Evolutionary conservation across 2,797 vertebrate species (phyloP), one percentile per base, ranked within the genome.

Genomic region (Eulemur rubriventer): DNA sequence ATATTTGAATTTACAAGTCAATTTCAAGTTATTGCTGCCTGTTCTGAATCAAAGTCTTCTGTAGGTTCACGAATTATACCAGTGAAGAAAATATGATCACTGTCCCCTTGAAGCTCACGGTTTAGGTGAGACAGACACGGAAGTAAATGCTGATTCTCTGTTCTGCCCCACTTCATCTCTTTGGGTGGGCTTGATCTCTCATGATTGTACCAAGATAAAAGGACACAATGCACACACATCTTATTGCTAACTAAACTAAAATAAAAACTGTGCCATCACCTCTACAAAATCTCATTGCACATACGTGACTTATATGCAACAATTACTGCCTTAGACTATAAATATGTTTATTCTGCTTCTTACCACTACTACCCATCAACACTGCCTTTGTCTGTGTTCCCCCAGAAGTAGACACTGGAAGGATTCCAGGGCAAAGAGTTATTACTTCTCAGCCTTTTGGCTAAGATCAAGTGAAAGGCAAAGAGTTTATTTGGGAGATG

Each of bases 181-280:
- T 86, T 80, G 22, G n/a, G 46, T 86, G 57, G 11, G 16, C 41
- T 72, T 89, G 55, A 48, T 46, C 30, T 80, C 75, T 92, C 89
- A 84, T 72, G 69, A 48, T 30, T 24, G 55, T 43, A 55, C 35
- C 30, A 72, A 88, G 17, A 65, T 35, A 33, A 97, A 92, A 86
- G 33, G 65, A 89, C 70, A 80, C 63, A 52, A 10, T 13, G 17
- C 57, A 33, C 28, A 65, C 35, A 91, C 33, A 43, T 92, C 93
- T 92, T 92, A 80, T 95, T 92, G 79, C 43, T 69, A 63, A 84
- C 55, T 65, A 73, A 91, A 90, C 73, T 61, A 87, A 96, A 90
- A 87, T 48, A 94, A 24, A 70, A 84, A 86, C 70, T 26, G 63
- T 50, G 43, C 43, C 59, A 28, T 67, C 80, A 61, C 33, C 52